These are phyloP conservation scores for Melieria crassipennis DNA, from an alignment of 2,888 invertebrate genomes.

Conservation along the genomic window DNA sequence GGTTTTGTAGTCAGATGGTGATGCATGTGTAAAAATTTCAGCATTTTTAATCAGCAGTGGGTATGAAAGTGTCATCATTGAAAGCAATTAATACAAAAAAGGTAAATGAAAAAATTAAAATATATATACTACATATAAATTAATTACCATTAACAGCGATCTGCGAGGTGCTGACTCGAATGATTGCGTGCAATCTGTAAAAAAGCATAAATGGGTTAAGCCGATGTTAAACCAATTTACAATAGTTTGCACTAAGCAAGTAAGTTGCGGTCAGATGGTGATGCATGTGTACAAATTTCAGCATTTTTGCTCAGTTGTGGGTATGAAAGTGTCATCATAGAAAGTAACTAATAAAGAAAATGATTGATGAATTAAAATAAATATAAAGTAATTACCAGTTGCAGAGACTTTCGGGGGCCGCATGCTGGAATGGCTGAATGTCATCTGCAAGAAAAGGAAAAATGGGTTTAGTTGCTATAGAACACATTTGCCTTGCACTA, in stretches of 20 bases:
- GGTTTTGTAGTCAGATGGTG: constrained; percentile 51
- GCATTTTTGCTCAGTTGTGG: constrained; percentile 44
- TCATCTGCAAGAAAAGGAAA: too few species aligned
- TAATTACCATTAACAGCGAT: too few species aligned
- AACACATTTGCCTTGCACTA: background rate
- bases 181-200: background rate
- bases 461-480: too few species aligned
- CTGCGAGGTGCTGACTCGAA: too few species aligned
- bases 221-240: background rate
- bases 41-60: constrained; percentile 44
- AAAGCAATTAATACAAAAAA: background rate
- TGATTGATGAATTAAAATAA: too few species aligned
- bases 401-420: too few species aligned
- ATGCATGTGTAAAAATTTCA: constrained; percentile 51
- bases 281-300: constrained; percentile 51
- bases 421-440: too few species aligned
- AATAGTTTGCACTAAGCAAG: background rate
- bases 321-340: constrained; percentile 50
- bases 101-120: background rate
- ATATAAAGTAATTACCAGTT: too few species aligned
- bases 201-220: background rate
- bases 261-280: constrained; percentile 51
- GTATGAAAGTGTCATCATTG: constrained; percentile 50
- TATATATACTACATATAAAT: background rate
- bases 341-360: background rate